A percentile compares a stretch with the other conserved stretches of the same genome.
Conservation (phyloP, 2,797 vertebrate genomes). For the Mergus octosetaceus region DNA sequence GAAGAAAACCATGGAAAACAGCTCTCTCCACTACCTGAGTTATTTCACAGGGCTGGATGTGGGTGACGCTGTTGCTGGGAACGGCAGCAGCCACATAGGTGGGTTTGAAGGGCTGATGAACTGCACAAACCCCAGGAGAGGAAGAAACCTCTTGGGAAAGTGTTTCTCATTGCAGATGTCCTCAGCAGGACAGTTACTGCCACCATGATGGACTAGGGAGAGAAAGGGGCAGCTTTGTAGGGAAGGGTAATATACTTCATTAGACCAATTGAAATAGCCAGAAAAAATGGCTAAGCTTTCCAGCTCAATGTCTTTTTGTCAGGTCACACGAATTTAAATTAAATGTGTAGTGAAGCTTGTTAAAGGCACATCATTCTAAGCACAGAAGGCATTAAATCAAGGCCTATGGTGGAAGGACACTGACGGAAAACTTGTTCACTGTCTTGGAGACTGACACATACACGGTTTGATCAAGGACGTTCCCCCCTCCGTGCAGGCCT, state of each 20-base stretch:
- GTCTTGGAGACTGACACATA: neutral
- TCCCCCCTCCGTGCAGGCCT: rapidly evolving
- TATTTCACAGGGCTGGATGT: neutral
- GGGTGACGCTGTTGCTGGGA: neutral
- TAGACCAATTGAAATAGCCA: rapidly evolving
- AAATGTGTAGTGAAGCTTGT: rapidly evolving
- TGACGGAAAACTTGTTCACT: rapidly evolving
- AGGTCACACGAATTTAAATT: neutral
- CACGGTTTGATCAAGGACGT: rapidly evolving
- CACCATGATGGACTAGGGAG: rapidly evolving
- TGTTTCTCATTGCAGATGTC: neutral
- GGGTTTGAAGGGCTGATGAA: neutral
- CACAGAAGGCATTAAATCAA: neutral
- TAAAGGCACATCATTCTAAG: rapidly evolving
- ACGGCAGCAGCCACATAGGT: neutral
- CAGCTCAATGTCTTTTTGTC: neutral
- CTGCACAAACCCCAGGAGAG: rapidly evolving
- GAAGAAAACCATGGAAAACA: too few species aligned
- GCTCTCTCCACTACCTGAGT: rapidly evolving
- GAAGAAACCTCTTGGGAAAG: neutral
- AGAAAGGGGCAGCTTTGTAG: neutral
- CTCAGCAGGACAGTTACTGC: neutral
- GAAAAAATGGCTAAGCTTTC: neutral
- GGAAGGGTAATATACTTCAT: neutral
- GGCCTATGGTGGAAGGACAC: rapidly evolving